These are phyloP conservation scores for Rhinogobius similis DNA, from an alignment of 2,113 vertebrate genomes.

Conservation along the genomic window DNA sequence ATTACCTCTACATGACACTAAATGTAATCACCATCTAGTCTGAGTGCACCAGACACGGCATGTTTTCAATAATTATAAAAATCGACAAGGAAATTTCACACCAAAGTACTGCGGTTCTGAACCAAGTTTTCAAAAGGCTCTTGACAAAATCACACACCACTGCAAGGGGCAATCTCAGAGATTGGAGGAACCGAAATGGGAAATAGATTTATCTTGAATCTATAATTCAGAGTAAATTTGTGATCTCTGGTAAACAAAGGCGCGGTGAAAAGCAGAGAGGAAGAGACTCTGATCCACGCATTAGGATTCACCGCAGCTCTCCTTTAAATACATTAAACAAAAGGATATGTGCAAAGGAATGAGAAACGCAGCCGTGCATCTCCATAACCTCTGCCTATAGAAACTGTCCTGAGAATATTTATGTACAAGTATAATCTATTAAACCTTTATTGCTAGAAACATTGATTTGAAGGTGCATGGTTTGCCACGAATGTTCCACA, in stretches of 20 bases:
- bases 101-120: constrained; percentile 26
- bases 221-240: constrained; percentile 25
- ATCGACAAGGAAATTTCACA: constrained; percentile 22
- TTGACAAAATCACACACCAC: constrained; percentile 40
- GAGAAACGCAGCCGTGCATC: not conserved
- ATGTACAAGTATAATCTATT: not conserved
- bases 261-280: constrained; percentile 5
- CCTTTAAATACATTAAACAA: not conserved
- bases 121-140: constrained; percentile 28
- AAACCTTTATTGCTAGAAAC: not conserved
- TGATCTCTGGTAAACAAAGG: constrained; percentile 26
- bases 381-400: not conserved
- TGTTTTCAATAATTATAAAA: constrained; percentile 15
- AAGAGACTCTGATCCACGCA: not conserved
- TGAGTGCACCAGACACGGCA: not conserved
- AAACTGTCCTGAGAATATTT: not conserved
- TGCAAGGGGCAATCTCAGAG: constrained; percentile 29
- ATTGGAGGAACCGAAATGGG: constrained; percentile 27
- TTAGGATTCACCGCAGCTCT: constrained; percentile 7
- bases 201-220: constrained; percentile 21
- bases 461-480: not conserved
- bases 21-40: too few relatives aligned
- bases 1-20: too few relatives aligned
- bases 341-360: not conserved
- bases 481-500: not conserved